These are phyloP conservation scores for Pogona vitticeps DNA, from an alignment of 2,113 vertebrate genomes.

Conservation along the genomic window DNA sequence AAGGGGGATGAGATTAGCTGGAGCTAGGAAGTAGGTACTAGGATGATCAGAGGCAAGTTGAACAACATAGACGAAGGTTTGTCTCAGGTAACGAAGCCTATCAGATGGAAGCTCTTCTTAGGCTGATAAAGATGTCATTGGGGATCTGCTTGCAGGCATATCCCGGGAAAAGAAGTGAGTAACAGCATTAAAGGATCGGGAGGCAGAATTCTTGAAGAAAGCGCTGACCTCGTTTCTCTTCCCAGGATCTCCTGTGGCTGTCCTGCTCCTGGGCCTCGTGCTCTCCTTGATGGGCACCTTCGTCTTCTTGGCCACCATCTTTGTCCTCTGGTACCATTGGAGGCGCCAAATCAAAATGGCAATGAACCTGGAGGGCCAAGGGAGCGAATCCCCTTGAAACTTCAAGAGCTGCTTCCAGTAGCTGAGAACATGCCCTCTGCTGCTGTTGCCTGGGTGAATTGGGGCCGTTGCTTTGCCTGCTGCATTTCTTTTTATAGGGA, in stretches of 20 bases:
- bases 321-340: conserved; percentile 54
- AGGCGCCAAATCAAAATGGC: conserved; percentile 10
- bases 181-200: no score
- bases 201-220: no score
- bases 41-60: no score
- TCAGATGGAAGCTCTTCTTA: no score
- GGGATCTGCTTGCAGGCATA: neutral
- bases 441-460: fast-evolving
- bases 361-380: fast-evolving
- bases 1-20: no score
- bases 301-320: neutral
- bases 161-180: neutral
- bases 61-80: no score
- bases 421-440: neutral
- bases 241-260: conserved; percentile 40
- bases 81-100: no score
- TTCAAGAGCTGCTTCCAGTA: neutral
- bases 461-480: conserved; percentile 10
- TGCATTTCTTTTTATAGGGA: conserved; percentile 33
- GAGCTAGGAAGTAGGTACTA: no score
- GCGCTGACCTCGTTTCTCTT: neutral
- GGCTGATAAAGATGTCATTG: neutral
- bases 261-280: conserved; percentile 47
- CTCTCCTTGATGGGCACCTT: conserved; percentile 39
- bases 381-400: conserved; percentile 20